Base-by-base conservation (phyloP, 23 tunicate genomes). In the Aplidium turbinatum region DNA sequence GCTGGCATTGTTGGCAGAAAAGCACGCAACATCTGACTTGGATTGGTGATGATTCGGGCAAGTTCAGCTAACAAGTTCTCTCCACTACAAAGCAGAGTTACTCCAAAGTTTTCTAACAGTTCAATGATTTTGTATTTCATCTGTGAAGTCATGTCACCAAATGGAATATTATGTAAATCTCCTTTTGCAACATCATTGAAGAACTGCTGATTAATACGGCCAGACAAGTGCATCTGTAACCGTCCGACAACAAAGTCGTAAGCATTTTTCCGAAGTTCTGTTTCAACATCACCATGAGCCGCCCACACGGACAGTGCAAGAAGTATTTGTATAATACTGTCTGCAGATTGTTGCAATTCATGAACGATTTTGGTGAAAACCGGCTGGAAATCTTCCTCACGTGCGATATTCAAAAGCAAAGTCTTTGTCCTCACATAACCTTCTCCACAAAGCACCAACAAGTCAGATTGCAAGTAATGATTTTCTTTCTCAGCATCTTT, bases 1-100 rank as follows among this genome's bases (percentile, higher is more conserved):
- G 69, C 73, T 34, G 93, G 93, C 93, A 86, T 86, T n/a, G 84
- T 83, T 34, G 93, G 93, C 0, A 86, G 32, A 35, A 78, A 86
- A 21, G 63, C 21, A 13, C 33, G 63, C 24, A 13, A 25, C 4
- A 71, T 40, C 2, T 19, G 13, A 9, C 62, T 31, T 20, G 93
- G 81, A 25, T 60, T 50, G 11, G 69, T 6, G 45, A 79, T 47
- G 65, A 86, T 25, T 4, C 2, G 30, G 16, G 33, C 51, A 27
- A 86, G 71, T 19, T 25, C 75, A 26, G 47, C 77, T 53, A 72
- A 58, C 70, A 78, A 36, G 34, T 23, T 28, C 16, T 50, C 39
- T 11, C 70, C 77, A 47, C 35, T 4, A 23, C 61, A 54, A 54
- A 11, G 23, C 19, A 54, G 6, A 54, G 61, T 54, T n/a, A 20